Conservation (phyloP, 2,888 invertebrate genomes). For the Oegoconia quadripuncta region DNA sequence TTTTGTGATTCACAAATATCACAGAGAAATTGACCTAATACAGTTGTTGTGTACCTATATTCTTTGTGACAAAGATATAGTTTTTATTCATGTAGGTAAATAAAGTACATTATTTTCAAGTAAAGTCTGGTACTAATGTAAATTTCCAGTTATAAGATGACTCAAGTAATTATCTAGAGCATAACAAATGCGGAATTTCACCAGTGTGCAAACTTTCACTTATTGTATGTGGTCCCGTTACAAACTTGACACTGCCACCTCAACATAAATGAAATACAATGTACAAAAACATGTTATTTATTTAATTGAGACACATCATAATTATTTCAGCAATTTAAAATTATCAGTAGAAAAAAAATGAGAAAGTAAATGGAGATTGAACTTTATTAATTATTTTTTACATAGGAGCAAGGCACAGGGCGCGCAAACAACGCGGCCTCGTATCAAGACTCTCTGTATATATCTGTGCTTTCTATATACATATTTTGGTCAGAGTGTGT, state of each 20-base stretch:
- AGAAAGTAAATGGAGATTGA: slow-evolving; percentile 57
- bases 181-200: background rate
- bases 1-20: too few relatives aligned
- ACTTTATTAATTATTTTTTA: slow-evolving; percentile 59
- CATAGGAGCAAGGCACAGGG: slow-evolving; percentile 69
- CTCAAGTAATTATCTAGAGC: background rate
- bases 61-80: too few relatives aligned
- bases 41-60: too few relatives aligned
- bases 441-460: slow-evolving; percentile 60
- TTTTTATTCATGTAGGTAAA: too few relatives aligned
- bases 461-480: slow-evolving; percentile 76
- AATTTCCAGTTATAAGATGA: too few relatives aligned
- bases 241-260: slow-evolving; percentile 4
- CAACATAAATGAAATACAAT: slow-evolving; percentile 39
- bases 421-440: slow-evolving; percentile 50
- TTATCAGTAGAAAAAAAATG: slow-evolving; percentile 69
- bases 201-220: slow-evolving; percentile 19
- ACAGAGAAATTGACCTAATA: too few relatives aligned
- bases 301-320: slow-evolving; percentile 60
- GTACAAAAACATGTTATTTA: slow-evolving; percentile 74
- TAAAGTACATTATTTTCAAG: too few relatives aligned
- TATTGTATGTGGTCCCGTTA: slow-evolving; percentile 16
- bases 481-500: slow-evolving; percentile 66
- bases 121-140: too few relatives aligned
- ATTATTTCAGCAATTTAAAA: slow-evolving; percentile 75